phyloP scores from a whole-genome alignment of 1,140 invertebrate species.

The Helicoverpa zea region DNA sequence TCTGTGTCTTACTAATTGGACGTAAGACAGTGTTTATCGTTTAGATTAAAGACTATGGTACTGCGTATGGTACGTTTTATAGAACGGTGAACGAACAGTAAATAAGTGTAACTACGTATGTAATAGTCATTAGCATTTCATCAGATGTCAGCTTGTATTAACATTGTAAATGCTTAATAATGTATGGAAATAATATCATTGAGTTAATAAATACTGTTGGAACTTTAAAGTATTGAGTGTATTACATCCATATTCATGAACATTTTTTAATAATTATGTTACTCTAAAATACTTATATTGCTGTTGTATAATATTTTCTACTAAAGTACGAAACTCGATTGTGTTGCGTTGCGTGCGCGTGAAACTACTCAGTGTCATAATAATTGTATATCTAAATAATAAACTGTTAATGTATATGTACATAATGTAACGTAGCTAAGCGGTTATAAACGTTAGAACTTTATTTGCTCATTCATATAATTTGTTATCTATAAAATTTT shows the following conservation, averaged over 20 bases:
- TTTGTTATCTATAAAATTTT: slow-evolving; percentile 35
- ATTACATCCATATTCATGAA: neutral
- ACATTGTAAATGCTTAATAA: slow-evolving; percentile 37
- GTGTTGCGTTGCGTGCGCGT: slow-evolving; percentile 16
- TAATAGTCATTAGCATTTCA: slow-evolving; percentile 44
- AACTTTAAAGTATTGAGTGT: slow-evolving; percentile 7
- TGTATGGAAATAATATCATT: neutral
- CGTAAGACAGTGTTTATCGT: slow-evolving; percentile 43
- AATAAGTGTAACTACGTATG: slow-evolving; percentile 35
- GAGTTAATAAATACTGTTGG: neutral
- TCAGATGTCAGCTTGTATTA: slow-evolving; percentile 39
- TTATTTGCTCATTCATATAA: slow-evolving; percentile 49
- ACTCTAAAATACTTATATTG: neutral
- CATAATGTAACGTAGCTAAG: slow-evolving; percentile 54
- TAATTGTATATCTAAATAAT: slow-evolving; percentile 51
- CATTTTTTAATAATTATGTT: neutral
- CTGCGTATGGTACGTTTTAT: slow-evolving; percentile 25
- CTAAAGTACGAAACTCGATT: slow-evolving; percentile 16
- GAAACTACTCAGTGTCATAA: slow-evolving; percentile 36
- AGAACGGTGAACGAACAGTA: slow-evolving; percentile 30
- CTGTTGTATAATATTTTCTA: slow-evolving; percentile 37
- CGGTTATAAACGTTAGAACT: slow-evolving; percentile 47
- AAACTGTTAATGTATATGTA: slow-evolving; percentile 55
- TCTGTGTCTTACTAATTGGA: slow-evolving; percentile 43
- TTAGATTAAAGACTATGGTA: slow-evolving; percentile 36